A percentile compares a stretch with the other conserved stretches of the same genome.
These are phyloP conservation scores for Calephelis nemesis DNA, from an alignment of 1,140 invertebrate genomes.

Conservation along the genomic window DNA sequence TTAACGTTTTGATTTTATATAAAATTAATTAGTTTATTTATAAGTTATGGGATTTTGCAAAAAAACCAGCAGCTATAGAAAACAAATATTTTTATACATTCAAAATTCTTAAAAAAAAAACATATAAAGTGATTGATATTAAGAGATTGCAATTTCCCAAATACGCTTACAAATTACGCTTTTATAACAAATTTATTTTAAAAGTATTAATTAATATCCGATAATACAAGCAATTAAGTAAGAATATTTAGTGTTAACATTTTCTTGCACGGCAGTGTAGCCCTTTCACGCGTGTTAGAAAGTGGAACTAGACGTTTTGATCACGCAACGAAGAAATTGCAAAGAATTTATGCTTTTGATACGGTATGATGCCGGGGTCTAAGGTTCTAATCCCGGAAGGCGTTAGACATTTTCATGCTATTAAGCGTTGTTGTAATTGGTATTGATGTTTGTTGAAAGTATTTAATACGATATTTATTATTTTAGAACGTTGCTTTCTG, in stretches of 20 bases:
- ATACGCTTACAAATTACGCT: too few relatives aligned
- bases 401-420: slow-evolving; percentile 25
- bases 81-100: too few relatives aligned
- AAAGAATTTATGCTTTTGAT: slow-evolving; percentile 77
- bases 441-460: slow-evolving; percentile 1
- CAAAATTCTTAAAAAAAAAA: too few relatives aligned
- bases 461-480: background rate
- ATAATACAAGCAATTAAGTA: slow-evolving; percentile 11
- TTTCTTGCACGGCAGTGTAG: slow-evolving; percentile 47
- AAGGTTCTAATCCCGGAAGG: slow-evolving; percentile 60
- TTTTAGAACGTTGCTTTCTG: too few relatives aligned
- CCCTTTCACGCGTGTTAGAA: slow-evolving; percentile 77
- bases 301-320: slow-evolving; percentile 67
- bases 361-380: slow-evolving; percentile 57
- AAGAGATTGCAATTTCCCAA: too few relatives aligned
- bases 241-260: slow-evolving; percentile 12
- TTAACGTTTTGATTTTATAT: too few relatives aligned
- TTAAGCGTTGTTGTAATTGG: slow-evolving; percentile 12
- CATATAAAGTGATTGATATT: too few relatives aligned
- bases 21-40: too few relatives aligned
- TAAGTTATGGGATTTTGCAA: too few relatives aligned
- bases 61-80: too few relatives aligned
- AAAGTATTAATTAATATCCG: background rate
- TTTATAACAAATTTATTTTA: background rate
- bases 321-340: slow-evolving; percentile 76